Evolutionary conservation across 2,888 invertebrate genomes (phyloP), one percentile per base, ranked within the genome.

Genomic region (Tuta absoluta): DNA sequence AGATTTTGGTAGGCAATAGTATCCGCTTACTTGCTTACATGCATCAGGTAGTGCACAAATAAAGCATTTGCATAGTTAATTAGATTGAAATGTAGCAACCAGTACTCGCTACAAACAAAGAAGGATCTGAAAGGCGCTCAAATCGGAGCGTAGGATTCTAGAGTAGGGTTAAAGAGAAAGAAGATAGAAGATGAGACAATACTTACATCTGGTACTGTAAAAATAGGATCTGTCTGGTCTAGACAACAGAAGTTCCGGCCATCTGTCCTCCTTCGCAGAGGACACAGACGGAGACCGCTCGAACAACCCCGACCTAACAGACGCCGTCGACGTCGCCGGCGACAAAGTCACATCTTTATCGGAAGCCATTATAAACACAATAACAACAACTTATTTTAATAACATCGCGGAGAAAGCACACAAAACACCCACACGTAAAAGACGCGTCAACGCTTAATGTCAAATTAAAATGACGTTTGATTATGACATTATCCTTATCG

Each of bases 211-310:
- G 62, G 86, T 80, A 73, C 82, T 87, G 74, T 85, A 89, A 71
- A 81, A 90, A 73, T 87, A 89, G 0, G 89, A 89, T 73, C 84
- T 88, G 65, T 89, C 82, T 23, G 92, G 91, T 74, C 81, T 86
- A 62, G 91, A 86, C 73, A 92, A 70, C 70, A 92, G 76, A 67
- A 92, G 80, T 81, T 92, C 92, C 74, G 92, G 92, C 92, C 92
- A 92, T 84, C 85, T 91, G 74, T 91, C 91, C 69, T 87, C 88
- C 66, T 72, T 89, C 38, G 79, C 75, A 51, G 91, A 90, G 33
- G 87, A 75, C 67, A 84, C 78, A 38, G 90, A 89, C 38, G 89
- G 84, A 56, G 91, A 87, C 79, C 90, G 81, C 63, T 89, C 89
- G 65, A 86, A 79, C 21, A 84, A 72, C 23, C 78, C 76, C 37